Evolutionary conservation across 2,113 vertebrate genomes (phyloP).

Genomic region (Apistogramma diplotaenia): DNA sequence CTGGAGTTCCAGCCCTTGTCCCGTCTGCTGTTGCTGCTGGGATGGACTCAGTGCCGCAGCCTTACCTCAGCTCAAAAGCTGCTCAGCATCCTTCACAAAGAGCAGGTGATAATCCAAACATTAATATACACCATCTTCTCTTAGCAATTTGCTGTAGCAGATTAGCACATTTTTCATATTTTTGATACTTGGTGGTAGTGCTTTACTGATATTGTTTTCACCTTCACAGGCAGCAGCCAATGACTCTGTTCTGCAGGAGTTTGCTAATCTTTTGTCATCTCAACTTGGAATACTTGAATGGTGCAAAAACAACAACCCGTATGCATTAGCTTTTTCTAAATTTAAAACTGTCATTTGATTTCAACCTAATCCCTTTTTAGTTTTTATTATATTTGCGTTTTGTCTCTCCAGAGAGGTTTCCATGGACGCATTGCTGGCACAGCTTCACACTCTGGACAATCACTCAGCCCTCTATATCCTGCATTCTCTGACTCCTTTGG

Average conservation of each 20-base stretch:
- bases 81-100: slow-evolving; percentile 83
- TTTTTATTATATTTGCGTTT: background rate
- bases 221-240: slow-evolving; percentile 72
- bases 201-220: background rate
- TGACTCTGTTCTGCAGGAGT: slow-evolving; percentile 86
- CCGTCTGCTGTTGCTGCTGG: slow-evolving; percentile 88
- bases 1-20: slow-evolving; percentile 88
- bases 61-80: slow-evolving; percentile 84
- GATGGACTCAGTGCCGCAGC: slow-evolving; percentile 91
- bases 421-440: slow-evolving; percentile 80
- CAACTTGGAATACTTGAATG: slow-evolving; percentile 91
- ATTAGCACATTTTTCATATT: background rate
- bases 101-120: slow-evolving; percentile 75
- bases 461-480: slow-evolving; percentile 91
- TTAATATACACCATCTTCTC: background rate
- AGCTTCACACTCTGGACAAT: slow-evolving; percentile 87
- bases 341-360: background rate
- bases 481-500: slow-evolving; percentile 87
- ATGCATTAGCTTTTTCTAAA: background rate
- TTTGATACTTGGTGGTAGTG: background rate
- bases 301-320: slow-evolving; percentile 85
- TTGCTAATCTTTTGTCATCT: slow-evolving; percentile 84
- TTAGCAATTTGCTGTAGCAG: background rate
- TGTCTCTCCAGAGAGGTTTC: slow-evolving; percentile 70
- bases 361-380: background rate